Conservation (phyloP, 2,113 vertebrate genomes). For the Psammodynastes pulverulentus region DNA sequence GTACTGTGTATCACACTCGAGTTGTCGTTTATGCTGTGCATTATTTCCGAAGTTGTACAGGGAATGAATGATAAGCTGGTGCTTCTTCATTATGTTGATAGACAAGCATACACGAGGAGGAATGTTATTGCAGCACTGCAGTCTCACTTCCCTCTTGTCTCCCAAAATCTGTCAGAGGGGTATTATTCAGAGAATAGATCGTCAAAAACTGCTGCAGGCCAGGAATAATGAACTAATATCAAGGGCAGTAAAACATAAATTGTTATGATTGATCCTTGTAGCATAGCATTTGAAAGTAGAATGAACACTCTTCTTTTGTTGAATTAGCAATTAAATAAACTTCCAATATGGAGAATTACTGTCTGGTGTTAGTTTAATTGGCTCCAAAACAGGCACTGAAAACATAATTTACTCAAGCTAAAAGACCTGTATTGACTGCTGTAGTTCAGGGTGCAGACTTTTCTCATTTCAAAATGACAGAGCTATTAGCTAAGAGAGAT, state of each 20-base stretch:
- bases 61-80: not conserved
- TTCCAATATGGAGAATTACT: not conserved
- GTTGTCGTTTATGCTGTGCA: not conserved
- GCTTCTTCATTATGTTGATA: constrained; percentile 1
- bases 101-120: not conserved
- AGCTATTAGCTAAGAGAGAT: not conserved
- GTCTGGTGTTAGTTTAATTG: constrained; percentile 1
- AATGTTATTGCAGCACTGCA: not conserved
- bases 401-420: not conserved
- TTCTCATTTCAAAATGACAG: not conserved
- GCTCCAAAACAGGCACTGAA: not conserved
- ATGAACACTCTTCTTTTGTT: not conserved
- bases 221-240: not conserved
- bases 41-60: not conserved
- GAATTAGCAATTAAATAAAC: constrained; percentile 26
- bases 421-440: not conserved
- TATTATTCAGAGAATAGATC: not conserved
- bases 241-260: constrained; percentile 3
- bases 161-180: not conserved
- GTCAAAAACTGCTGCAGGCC: not conserved
- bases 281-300: constrained; percentile 12
- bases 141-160: not conserved
- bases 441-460: not conserved
- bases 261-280: constrained; percentile 18
- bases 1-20: not conserved